A percentile compares a stretch with the other conserved stretches of the same genome.
Evolutionary conservation across 2,113 vertebrate genomes (phyloP).

Genomic region (Nannospalax galili): DNA sequence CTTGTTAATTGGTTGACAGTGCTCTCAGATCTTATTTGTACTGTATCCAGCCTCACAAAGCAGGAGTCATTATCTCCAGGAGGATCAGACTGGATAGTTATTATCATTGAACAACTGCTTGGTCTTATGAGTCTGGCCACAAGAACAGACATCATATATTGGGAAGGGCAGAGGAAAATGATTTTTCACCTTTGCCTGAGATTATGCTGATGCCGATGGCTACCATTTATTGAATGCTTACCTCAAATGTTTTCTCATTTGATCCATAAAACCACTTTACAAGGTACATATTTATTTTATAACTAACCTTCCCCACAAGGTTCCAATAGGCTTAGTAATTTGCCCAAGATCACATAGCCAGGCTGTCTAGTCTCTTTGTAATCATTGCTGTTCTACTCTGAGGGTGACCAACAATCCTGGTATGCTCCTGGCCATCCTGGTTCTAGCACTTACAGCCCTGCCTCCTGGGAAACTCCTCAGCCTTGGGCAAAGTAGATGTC

Average conservation of each 20-base stretch:
- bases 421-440: neutral
- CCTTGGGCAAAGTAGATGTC: neutral
- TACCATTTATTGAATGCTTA: neutral
- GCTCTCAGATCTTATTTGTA: neutral
- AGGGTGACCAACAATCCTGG: neutral
- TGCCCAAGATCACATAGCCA: neutral
- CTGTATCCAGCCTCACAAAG: neutral
- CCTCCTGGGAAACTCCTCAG: neutral
- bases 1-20: neutral
- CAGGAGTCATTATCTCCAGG: neutral
- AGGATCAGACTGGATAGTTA: neutral
- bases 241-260: neutral
- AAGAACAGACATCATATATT: neutral
- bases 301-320: neutral
- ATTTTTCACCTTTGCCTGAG: neutral
- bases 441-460: neutral
- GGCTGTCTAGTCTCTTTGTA: neutral
- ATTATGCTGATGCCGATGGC: neutral
- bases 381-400: neutral
- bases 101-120: neutral
- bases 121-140: neutral
- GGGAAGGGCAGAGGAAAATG: neutral
- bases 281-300: neutral
- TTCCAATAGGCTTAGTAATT: neutral
- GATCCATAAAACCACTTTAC: neutral